Evolutionary conservation across 1,140 invertebrate genomes (phyloP).

Genomic region (Eueides isabella): DNA sequence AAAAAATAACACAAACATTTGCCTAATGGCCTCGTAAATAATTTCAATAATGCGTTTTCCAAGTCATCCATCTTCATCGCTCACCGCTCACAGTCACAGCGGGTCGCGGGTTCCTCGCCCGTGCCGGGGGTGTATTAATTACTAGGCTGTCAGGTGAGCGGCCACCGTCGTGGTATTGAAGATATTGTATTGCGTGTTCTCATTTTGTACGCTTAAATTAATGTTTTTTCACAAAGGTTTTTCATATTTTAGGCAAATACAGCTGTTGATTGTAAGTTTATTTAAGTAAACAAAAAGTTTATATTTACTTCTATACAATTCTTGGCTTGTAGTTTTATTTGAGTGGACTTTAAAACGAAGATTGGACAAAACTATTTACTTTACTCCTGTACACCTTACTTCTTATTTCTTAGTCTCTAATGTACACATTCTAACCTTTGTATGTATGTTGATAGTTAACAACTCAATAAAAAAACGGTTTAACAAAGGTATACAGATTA

Average conservation of each 20-base stretch:
- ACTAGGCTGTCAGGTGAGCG: constrained; percentile 32
- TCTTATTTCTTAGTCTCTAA: no score
- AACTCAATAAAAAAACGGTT: no score
- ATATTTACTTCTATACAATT: no score
- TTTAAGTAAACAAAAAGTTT: no score
- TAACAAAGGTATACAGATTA: no score
- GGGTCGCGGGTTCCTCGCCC: constrained; percentile 47
- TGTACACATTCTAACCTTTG: no score
- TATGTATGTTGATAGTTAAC: no score
- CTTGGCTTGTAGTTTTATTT: no score
- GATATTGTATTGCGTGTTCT: not conserved
- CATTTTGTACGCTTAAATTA: not conserved
- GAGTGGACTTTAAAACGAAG: no score
- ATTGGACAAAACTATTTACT: no score
- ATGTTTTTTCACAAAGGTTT: not conserved
- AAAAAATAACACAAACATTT: not conserved
- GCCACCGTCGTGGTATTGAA: constrained; percentile 10
- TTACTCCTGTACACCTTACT: no score
- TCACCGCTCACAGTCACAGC: constrained; percentile 37
- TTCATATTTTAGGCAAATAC: not conserved
- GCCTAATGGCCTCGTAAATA: constrained; percentile 11
- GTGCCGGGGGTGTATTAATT: constrained; percentile 50
- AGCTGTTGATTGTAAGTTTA: not conserved
- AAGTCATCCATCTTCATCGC: constrained; percentile 26
- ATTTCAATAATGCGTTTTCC: constrained; percentile 22